Evolutionary conservation across 2,113 vertebrate genomes (phyloP).

Genomic region (Cavia aperea): DNA sequence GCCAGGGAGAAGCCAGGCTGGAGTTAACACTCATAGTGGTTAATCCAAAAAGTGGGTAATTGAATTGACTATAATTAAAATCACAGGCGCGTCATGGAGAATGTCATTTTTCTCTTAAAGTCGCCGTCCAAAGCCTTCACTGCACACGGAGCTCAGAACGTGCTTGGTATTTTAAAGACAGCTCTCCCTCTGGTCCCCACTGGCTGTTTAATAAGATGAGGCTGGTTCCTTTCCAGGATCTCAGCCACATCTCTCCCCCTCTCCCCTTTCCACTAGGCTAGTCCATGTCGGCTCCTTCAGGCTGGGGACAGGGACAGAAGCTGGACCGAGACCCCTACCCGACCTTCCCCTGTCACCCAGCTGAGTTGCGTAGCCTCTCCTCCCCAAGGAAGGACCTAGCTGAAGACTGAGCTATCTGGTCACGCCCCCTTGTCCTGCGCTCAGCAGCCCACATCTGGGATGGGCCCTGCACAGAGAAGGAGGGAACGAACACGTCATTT

Average conservation of each 20-base stretch:
- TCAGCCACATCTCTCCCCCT: not conserved
- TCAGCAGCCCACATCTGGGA: not conserved
- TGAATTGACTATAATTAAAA: slow-evolving; percentile 67
- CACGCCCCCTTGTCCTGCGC: not conserved
- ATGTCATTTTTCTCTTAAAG: slow-evolving; percentile 69
- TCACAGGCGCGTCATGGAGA: slow-evolving; percentile 58
- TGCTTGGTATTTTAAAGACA: slow-evolving; percentile 61
- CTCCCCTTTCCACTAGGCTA: not conserved
- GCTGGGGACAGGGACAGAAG: not conserved
- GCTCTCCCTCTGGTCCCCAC: slow-evolving; percentile 47
- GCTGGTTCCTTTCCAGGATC: slow-evolving; percentile 45
- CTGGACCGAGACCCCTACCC: not conserved
- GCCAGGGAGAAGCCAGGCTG: slow-evolving; percentile 30
- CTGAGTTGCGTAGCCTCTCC: not conserved
- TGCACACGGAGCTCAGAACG: slow-evolving; percentile 47
- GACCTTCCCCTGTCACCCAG: not conserved
- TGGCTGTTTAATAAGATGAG: slow-evolving; percentile 50
- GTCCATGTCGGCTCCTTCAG: not conserved
- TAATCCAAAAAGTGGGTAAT: slow-evolving; percentile 65
- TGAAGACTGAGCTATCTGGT: not conserved
- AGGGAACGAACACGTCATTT: not conserved
- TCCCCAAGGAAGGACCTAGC: not conserved
- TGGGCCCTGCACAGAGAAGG: not conserved
- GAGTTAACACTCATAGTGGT: slow-evolving; percentile 50
- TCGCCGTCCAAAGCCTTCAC: slow-evolving; percentile 47